Base-by-base conservation (phyloP, 2,797 vertebrate species). In the Chromis chromis region DNA sequence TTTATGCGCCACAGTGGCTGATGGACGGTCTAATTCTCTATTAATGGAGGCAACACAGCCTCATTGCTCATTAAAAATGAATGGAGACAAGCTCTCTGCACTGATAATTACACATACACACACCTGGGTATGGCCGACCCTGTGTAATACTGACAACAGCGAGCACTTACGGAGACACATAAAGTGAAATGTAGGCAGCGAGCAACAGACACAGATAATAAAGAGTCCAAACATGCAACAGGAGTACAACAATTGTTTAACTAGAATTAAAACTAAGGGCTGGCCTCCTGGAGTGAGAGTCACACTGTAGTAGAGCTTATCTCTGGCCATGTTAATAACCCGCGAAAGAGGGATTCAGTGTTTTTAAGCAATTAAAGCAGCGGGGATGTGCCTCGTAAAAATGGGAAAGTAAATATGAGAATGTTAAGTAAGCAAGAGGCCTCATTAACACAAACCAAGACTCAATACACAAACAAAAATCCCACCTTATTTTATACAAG, bases 1-100 rank as follows among this genome's bases (percentile, higher is more conserved):
- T 93, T 91, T 82, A 91, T 90, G 87, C 88, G 80, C 85, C 16
- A 76, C 36, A 53, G 81, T 70, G 86, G 75, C 90, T 94, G 91
- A 94, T 93, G 90, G 90, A 86, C 85, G 63, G 86, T 89, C 91
- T 93, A 93, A 94, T 94, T 93, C 88, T 92, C 89, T 93, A 93
- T 94, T 94, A 94, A 94, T 93, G 91, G 89, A 93, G 85, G 88
- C 87, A 89, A 88, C 88, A 54, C 85, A 74, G 87, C 86, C 90
- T 93, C 90, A 85, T 89, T 86, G 90, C 90, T 92, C 93, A 94
- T 95, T 94, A 94, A 95, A 94, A 92, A 94, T 95, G 87, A 89
- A 95, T 93, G 86, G 84, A 91, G 89, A 94, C 93, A 94, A 93
- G 93, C 91, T 91, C 87, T 89, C 82, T 79, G 85, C 85, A 66